Percentiles rank a stretch among this genome's conserved stretches.
phyloP scores from a whole-genome alignment of 64 coral and sea anemone species.

The Orbicella faveolata region DNA sequence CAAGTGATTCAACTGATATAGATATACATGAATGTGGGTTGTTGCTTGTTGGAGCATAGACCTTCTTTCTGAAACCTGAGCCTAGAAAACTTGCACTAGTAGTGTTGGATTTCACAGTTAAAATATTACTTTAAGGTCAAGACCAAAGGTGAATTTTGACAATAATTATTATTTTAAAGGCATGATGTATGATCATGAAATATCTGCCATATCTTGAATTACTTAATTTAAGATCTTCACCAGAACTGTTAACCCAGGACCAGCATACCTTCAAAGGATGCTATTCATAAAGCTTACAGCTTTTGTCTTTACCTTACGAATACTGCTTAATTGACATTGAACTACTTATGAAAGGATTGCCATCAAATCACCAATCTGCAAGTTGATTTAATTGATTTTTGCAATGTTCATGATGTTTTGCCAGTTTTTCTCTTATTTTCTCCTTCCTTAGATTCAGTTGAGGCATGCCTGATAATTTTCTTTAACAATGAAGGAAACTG shows the following conservation, averaged over 20 bases:
- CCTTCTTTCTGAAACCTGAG: too few relatives aligned
- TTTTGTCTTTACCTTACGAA: not conserved
- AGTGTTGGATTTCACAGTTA: not conserved
- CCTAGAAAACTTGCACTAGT: too few relatives aligned
- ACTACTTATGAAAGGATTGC: not conserved
- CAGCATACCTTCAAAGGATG: not conserved
- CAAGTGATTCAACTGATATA: too few relatives aligned
- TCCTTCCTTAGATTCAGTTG: too few relatives aligned
- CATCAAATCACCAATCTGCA: not conserved
- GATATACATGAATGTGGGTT: too few relatives aligned
- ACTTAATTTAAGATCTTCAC: not conserved
- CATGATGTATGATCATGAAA: not conserved
- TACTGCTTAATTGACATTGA: not conserved
- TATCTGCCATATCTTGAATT: not conserved
- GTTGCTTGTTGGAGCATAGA: too few relatives aligned
- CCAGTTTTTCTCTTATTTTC: too few relatives aligned
- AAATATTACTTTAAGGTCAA: not conserved
- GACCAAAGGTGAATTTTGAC: not conserved
- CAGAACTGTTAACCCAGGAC: not conserved
- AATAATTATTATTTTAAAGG: too few relatives aligned
- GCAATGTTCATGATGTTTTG: too few relatives aligned
- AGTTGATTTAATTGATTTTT: not conserved
- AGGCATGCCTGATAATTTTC: too few relatives aligned
- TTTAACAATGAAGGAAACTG: too few relatives aligned
- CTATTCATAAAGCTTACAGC: slow-evolving; percentile 4